A percentile compares a stretch with the other conserved stretches of the same genome.
Evolutionary conservation across 2,797 vertebrate species (phyloP).

Genomic region (Sphenopsis melanotis): DNA sequence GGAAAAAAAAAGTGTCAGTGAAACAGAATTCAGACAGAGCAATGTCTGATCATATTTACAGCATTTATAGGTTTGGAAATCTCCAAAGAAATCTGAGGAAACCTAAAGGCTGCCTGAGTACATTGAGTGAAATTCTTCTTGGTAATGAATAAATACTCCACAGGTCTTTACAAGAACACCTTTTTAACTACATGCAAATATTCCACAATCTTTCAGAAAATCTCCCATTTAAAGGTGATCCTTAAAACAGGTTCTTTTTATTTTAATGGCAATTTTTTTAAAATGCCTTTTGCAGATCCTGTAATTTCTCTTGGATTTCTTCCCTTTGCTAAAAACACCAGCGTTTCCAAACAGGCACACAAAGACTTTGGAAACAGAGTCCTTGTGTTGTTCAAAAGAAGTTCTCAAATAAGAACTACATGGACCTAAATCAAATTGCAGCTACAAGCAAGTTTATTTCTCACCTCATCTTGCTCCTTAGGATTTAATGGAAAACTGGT

Average conservation of each 20-base stretch:
- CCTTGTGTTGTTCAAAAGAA: background rate
- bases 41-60: constrained; percentile 62
- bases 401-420: constrained; percentile 26
- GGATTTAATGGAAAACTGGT: constrained; percentile 69
- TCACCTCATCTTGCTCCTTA: constrained; percentile 70
- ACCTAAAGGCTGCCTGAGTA: constrained; percentile 45
- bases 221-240: constrained; percentile 63
- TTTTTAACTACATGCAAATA: constrained; percentile 61
- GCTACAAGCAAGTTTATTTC: constrained; percentile 68
- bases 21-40: constrained; percentile 37
- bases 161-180: constrained; percentile 45
- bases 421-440: constrained; percentile 54
- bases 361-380: constrained; percentile 20
- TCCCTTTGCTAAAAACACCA: constrained; percentile 59
- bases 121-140: constrained; percentile 63
- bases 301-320: constrained; percentile 35
- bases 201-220: constrained; percentile 61
- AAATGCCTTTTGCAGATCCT: constrained; percentile 59
- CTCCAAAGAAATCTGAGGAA: constrained; percentile 69
- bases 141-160: constrained; percentile 65
- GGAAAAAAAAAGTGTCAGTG: background rate
- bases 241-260: constrained; percentile 55
- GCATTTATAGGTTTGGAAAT: constrained; percentile 63
- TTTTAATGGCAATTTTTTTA: constrained; percentile 21
- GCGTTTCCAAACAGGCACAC: constrained; percentile 55